Evolutionary conservation across 2,888 invertebrate genomes (phyloP), one percentile per base, ranked within the genome.

Genomic region (Thelaira solivaga): DNA sequence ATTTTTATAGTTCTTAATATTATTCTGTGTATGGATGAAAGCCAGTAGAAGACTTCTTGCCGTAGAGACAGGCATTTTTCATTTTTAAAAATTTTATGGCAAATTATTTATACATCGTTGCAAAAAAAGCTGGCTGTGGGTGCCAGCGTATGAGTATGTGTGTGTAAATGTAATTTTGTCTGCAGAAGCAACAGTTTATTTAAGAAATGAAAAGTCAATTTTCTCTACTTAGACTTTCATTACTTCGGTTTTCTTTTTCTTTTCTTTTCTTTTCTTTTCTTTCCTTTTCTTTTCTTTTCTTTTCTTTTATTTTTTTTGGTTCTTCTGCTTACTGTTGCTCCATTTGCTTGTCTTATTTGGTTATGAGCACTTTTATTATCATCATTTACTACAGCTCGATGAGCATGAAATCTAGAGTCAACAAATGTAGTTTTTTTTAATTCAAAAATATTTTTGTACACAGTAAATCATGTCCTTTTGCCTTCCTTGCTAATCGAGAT

Each of bases 121-220:
- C 34, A 13, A 59, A 29, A 29, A 43, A 16, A 11, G 8, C 5
- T 11, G 10, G 22, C 0, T 45, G 43, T 26, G 2, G 39, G 34
- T 22, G 13, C 26, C 0, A 34, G 43, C 20, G 2, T 49, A 22
- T 22, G 13, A 26, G n/a, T 20, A n/a, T 47, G 22, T 55, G 5
- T 45, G 34, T 5, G 11, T n/a, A 18, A n/a, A n/a, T 26, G 31
- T 39, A 34, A 51, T 51, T n/a, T 45, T 55, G 62, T 47, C 20
- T 47, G 39, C 7, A 55, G 80, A 80, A 81, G 81, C 82, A 82
- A 82, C 82, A 82, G 82, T 82, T 82, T 81, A 79, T 80, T 82
- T 77, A 75, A 61, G 45, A 72, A 73, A 74, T 80, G 78, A 76
- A 72, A 75, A 73, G 72, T 76, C 74, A 80, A 79, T 80, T 76